Evolutionary conservation across 2,888 invertebrate genomes (phyloP).

Genomic region (Drosophila kanekoi): DNA sequence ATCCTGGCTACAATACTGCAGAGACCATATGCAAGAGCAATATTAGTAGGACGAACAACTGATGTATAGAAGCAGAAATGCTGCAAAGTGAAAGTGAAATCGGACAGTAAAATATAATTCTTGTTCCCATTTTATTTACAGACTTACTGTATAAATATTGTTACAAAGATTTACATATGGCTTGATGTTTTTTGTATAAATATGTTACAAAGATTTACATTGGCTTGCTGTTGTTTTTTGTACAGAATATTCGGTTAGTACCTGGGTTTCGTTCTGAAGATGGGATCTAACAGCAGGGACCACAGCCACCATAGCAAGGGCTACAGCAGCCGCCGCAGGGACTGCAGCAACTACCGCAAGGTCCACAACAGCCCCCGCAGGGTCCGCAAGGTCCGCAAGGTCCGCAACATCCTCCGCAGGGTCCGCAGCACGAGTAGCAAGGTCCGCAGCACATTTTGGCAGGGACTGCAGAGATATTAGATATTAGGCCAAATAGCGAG

Average conservation of each 20-base stretch:
- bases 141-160: too few species aligned
- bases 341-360: background rate
- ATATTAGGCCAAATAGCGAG: too few species aligned
- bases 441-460: constrained; percentile 17
- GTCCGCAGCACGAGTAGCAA: constrained; percentile 7
- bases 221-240: background rate
- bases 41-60: too few species aligned
- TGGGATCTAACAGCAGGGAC: constrained; percentile 8
- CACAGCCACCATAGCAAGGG: constrained; percentile 6
- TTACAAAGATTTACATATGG: too few species aligned
- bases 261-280: constrained; percentile 23
- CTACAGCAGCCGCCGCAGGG: too few species aligned
- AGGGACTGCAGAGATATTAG: background rate
- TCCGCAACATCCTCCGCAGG: background rate
- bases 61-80: too few species aligned
- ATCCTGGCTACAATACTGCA: too few species aligned
- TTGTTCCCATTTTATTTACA: too few species aligned
- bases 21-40: too few species aligned
- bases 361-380: constrained; percentile 13
- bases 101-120: too few species aligned
- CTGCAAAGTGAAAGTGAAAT: too few species aligned
- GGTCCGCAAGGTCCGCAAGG: constrained; percentile 10
- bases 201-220: background rate
- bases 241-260: background rate
- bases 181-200: too few species aligned